Evolutionary conservation across 35 echinoderm and acorn worm genomes (phyloP).

Genomic region (Diadema setosum): DNA sequence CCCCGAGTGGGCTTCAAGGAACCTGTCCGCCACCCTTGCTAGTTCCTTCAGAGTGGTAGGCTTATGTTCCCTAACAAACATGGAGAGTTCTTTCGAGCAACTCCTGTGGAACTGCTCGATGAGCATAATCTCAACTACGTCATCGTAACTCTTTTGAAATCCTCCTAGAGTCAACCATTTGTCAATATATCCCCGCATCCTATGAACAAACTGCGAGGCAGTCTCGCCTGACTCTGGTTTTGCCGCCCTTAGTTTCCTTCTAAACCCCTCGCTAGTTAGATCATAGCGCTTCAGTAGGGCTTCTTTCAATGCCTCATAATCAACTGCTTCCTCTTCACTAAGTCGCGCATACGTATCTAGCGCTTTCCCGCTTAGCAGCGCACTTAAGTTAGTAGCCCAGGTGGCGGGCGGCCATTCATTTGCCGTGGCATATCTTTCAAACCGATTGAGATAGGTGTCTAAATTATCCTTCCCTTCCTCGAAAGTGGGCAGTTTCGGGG

Average conservation of each 20-base stretch:
- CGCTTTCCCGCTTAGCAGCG: no score
- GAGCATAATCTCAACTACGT: conserved; percentile 33
- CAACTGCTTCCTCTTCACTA: no score
- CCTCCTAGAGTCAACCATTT: conserved; percentile 44
- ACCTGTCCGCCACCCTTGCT: conserved; percentile 29
- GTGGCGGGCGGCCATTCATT: no score
- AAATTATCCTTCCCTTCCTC: no score
- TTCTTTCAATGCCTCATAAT: no score
- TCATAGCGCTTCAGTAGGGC: no score
- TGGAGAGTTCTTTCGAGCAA: conserved; percentile 15
- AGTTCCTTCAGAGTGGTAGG: conserved; percentile 31
- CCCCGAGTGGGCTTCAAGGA: conserved; percentile 32
- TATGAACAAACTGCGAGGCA: conserved; percentile 23
- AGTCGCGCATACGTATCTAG: no score
- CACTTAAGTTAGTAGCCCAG: no score
- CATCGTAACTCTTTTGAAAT: neutral
- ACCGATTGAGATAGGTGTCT: no score
- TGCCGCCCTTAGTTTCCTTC: conserved; percentile 34
- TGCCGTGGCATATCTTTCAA: no score
- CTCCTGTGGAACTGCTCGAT: conserved; percentile 49
- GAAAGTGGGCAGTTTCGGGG: no score
- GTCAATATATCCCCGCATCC: conserved; percentile 45
- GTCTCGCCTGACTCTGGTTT: conserved; percentile 34
- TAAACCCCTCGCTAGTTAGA: conserved; percentile 66
- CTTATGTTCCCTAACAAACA: conserved; percentile 58